phyloP scores from a whole-genome alignment of 2,888 invertebrate species.

The Apoda limacodes region DNA sequence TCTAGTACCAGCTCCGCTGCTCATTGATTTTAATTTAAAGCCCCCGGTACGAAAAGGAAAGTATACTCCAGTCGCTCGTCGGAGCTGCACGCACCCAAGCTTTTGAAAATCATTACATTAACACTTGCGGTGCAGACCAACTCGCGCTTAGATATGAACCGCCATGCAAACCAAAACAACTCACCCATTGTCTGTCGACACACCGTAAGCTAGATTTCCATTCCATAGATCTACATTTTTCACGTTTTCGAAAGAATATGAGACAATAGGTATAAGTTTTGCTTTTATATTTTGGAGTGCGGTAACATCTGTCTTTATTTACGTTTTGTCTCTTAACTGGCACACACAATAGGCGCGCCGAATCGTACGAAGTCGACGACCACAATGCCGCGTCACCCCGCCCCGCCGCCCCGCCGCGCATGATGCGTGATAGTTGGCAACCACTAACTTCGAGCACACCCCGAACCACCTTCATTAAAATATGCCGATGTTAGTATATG shows the following conservation, averaged over 20 bases:
- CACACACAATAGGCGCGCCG: conserved; percentile 58
- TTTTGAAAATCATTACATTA: too few species aligned
- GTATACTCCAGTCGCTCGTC: too few species aligned
- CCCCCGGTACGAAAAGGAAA: too few species aligned
- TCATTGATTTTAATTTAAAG: too few species aligned
- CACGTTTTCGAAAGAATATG: conserved; percentile 17
- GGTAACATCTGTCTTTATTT: conserved; percentile 69
- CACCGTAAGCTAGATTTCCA: conserved; percentile 18
- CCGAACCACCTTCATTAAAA: too few species aligned
- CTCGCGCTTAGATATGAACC: conserved; percentile 29
- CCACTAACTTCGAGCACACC: too few species aligned
- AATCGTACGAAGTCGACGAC: conserved; percentile 49
- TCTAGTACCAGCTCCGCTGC: too few species aligned
- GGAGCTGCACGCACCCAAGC: too few species aligned
- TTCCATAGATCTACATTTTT: conserved; percentile 23
- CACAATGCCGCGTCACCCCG: too few species aligned
- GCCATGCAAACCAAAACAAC: conserved; percentile 15
- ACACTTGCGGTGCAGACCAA: conserved; percentile 35
- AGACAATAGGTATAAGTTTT: conserved; percentile 19
- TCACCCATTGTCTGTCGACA: conserved; percentile 5
- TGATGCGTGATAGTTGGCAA: too few species aligned
- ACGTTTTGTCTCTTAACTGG: conserved; percentile 62
- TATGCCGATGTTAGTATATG: too few species aligned
- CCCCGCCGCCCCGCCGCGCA: too few species aligned
- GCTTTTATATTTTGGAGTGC: conserved; percentile 45